These are phyloP conservation scores for Emydoidea blandingii DNA, from an alignment of 2,797 vertebrate species.

Conservation along the genomic window DNA sequence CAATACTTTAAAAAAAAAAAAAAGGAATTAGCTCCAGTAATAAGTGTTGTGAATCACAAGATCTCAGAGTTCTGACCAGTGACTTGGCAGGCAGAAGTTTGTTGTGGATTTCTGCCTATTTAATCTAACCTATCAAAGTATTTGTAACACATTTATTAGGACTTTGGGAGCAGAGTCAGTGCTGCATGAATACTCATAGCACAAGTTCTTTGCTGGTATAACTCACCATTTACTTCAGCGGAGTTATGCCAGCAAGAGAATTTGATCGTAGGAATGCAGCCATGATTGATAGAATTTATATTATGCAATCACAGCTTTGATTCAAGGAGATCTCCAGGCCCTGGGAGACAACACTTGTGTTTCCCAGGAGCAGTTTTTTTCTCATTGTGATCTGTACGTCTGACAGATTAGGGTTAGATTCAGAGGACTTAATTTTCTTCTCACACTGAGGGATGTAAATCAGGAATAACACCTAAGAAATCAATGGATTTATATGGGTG, in stretches of 20 bases:
- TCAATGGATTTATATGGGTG: fast-evolving
- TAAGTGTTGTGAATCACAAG: neutral
- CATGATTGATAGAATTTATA: neutral
- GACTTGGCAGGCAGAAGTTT: neutral
- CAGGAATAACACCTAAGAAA: fast-evolving
- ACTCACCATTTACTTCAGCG: neutral
- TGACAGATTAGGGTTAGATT: fast-evolving
- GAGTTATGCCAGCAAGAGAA: neutral
- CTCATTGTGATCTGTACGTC: neutral
- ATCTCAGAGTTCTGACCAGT: neutral
- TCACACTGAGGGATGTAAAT: neutral
- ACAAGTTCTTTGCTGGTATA: neutral
- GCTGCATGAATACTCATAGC: neutral
- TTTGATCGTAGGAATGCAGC: neutral
- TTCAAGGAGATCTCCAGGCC: neutral
- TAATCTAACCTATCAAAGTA: neutral
- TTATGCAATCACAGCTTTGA: neutral
- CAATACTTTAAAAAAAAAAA: neutral
- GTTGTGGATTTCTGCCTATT: neutral
- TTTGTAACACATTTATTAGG: neutral
- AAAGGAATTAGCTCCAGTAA: neutral
- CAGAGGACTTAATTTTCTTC: neutral
- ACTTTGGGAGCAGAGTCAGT: neutral
- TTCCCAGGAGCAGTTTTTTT: neutral
- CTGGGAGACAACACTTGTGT: neutral